These are phyloP conservation scores for Chelon labrosus DNA, from an alignment of 2,797 vertebrate species.

Conservation along the genomic window DNA sequence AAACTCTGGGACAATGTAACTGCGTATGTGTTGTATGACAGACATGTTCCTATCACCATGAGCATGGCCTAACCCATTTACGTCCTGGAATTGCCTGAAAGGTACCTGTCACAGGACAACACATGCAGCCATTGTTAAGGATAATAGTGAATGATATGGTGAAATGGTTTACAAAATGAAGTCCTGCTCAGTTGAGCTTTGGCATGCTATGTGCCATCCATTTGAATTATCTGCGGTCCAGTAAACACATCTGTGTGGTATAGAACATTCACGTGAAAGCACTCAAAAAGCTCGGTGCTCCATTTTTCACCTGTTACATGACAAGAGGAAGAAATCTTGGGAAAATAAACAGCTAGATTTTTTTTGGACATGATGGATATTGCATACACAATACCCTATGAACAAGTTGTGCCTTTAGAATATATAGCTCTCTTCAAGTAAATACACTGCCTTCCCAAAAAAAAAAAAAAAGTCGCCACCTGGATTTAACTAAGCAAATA, in stretches of 20 bases:
- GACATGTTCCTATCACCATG: slow-evolving; percentile 2
- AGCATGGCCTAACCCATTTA: slow-evolving; percentile 52
- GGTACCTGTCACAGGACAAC: slow-evolving; percentile 57
- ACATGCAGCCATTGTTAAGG: slow-evolving; percentile 61
- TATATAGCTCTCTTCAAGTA: background rate
- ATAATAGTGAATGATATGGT: slow-evolving; percentile 80
- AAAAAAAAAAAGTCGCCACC: no score
- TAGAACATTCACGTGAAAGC: slow-evolving; percentile 42
- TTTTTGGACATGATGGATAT: slow-evolving; percentile 26
- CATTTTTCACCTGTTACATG: slow-evolving; percentile 62
- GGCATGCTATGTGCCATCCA: slow-evolving; percentile 67
- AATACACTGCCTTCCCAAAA: background rate
- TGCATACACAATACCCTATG: background rate
- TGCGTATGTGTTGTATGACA: no score
- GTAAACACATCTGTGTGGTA: slow-evolving; percentile 71
- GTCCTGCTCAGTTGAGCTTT: slow-evolving; percentile 71
- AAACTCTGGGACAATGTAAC: no score
- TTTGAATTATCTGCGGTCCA: slow-evolving; percentile 75
- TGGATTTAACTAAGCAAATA: no score
- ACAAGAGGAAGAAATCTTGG: slow-evolving; percentile 29
- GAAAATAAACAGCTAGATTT: slow-evolving; percentile 28
- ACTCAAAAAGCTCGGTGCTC: slow-evolving; percentile 19
- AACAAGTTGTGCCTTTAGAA: no score
- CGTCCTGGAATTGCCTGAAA: slow-evolving; percentile 44
- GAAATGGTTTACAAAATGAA: slow-evolving; percentile 82